Conservation (phyloP, 2,797 vertebrate genomes). For the Melanotaenia maccullochi region DNA sequence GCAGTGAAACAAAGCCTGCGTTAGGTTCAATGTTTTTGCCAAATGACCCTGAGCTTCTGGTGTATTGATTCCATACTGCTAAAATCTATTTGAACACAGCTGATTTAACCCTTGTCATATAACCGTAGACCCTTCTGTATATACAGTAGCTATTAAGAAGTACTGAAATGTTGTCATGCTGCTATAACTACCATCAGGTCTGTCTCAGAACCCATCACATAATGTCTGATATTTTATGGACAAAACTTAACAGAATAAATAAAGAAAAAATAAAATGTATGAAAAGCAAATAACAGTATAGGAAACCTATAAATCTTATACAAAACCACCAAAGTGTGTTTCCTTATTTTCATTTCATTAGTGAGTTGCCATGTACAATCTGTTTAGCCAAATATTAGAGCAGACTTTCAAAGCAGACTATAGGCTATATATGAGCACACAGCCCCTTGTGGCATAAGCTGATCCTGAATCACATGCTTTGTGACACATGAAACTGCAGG, state of each 20-base stretch:
- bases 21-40: slow-evolving; percentile 1
- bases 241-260: too few relatives aligned
- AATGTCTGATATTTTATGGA: neutral
- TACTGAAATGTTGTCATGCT: neutral
- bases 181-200: neutral
- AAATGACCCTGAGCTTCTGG: neutral
- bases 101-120: neutral
- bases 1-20: slow-evolving; percentile 3
- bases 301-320: too few relatives aligned
- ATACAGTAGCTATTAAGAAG: neutral
- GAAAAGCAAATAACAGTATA: too few relatives aligned
- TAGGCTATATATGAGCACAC: neutral
- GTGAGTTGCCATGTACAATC: neutral
- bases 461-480: neutral
- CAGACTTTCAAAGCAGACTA: neutral
- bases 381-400: neutral
- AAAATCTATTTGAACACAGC: neutral
- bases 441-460: neutral
- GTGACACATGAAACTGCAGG: neutral
- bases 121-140: neutral
- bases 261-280: too few relatives aligned
- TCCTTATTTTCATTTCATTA: too few relatives aligned
- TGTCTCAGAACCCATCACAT: neutral
- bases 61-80: neutral
- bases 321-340: too few relatives aligned